These are phyloP conservation scores for Eutolmus rufibarbis DNA, from an alignment of 2,888 invertebrate species.

Conservation along the genomic window DNA sequence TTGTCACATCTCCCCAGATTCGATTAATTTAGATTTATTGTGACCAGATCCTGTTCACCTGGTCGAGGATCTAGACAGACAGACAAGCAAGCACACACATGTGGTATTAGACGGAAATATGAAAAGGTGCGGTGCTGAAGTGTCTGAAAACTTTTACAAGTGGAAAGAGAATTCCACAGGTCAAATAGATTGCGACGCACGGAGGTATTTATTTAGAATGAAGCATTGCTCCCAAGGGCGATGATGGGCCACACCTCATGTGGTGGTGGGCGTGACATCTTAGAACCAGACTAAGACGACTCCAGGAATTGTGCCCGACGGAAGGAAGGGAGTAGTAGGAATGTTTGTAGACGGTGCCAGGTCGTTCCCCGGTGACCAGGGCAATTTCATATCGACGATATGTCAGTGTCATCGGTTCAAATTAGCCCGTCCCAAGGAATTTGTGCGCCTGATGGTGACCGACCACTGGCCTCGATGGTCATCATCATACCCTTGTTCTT, in stretches of 20 bases:
- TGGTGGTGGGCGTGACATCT: not conserved
- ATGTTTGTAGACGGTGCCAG: not conserved
- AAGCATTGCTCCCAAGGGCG: not conserved
- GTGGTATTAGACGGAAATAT: not conserved
- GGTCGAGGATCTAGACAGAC: not conserved
- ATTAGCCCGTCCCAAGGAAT: not conserved
- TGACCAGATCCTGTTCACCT: not conserved
- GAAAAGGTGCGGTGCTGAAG: not conserved
- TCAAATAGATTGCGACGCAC: not conserved
- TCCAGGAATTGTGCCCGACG: not conserved
- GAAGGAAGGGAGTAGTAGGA: not conserved
- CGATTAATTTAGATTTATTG: not conserved
- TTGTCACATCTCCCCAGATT: not conserved
- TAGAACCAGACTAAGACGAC: not conserved
- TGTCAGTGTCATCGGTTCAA: constrained; percentile 2
- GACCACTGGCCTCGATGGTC: not conserved
- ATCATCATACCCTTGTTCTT: not conserved
- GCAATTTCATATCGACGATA: constrained; percentile 16
- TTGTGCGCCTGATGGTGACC: not conserved
- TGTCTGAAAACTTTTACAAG: not conserved
- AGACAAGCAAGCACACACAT: not conserved
- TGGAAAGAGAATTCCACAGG: not conserved
- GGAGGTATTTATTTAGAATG: not conserved
- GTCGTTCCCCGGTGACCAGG: not conserved
- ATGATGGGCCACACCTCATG: not conserved